phyloP scores from a whole-genome alignment of 2,888 invertebrate species.

The Hirudinaria manillensis region DNA sequence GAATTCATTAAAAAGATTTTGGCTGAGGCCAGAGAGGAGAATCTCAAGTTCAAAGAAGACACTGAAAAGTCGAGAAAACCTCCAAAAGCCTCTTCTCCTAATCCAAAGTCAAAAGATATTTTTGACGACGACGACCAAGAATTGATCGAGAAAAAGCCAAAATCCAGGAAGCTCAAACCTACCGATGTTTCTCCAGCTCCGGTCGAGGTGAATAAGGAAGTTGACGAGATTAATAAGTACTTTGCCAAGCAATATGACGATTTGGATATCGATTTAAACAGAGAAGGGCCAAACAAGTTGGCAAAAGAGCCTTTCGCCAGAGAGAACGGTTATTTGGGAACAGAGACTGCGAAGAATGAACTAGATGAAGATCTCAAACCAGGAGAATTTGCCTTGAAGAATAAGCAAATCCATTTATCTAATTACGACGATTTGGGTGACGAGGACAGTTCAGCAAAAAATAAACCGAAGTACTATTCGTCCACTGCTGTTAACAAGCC shows the following conservation, averaged over 20 bases:
- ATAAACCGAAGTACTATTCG: neutral
- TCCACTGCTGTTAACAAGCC: slow-evolving; percentile 7
- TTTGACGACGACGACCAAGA: slow-evolving; percentile 22
- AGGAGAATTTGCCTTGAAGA: neutral
- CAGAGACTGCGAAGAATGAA: neutral
- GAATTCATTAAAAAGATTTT: slow-evolving; percentile 34
- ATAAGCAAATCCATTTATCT: slow-evolving; percentile 5
- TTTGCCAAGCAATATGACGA: neutral
- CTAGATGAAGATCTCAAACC: neutral
- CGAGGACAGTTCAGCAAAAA: neutral
- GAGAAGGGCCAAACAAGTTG: neutral
- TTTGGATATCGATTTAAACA: neutral
- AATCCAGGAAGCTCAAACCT: neutral
- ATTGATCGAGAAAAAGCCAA: slow-evolving; percentile 5
- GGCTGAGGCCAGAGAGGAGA: slow-evolving; percentile 32
- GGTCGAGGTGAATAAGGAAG: slow-evolving; percentile 8
- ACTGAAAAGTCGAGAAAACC: slow-evolving; percentile 6
- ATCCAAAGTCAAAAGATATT: neutral
- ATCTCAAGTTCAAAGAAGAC: slow-evolving; percentile 21
- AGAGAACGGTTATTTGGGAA: neutral
- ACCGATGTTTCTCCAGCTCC: neutral
- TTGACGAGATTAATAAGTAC: slow-evolving; percentile 22
- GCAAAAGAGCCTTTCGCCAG: slow-evolving; percentile 7
- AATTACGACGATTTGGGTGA: neutral
- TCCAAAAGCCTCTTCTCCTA: neutral